phyloP scores from a whole-genome alignment of 2,113 vertebrate genomes.

The Eulacestoma nigropectus region DNA sequence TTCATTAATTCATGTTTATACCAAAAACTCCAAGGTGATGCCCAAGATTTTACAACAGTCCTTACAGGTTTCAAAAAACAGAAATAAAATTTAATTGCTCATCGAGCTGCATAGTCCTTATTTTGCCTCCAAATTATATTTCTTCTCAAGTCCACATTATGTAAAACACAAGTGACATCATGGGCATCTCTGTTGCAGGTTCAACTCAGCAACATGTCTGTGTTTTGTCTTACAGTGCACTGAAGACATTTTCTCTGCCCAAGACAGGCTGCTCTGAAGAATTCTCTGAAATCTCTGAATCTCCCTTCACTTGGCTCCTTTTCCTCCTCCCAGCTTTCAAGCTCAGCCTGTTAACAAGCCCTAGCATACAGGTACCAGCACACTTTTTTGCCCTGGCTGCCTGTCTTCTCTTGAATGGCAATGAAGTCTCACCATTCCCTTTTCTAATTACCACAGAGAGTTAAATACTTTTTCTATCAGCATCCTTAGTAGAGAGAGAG shows the following conservation, averaged over 20 bases:
- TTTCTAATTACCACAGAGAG: not conserved
- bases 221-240: not conserved
- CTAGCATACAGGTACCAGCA: rapidly evolving
- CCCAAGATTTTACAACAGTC: not conserved
- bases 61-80: not conserved
- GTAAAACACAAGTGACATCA: not conserved
- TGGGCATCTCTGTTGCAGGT: not conserved
- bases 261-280: not conserved
- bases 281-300: not conserved
- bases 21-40: not conserved
- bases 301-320: not conserved
- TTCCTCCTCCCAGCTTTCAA: not conserved
- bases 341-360: not conserved
- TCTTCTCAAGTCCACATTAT: not conserved
- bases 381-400: not conserved
- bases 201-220: not conserved
- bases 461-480: not conserved
- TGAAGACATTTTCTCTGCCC: not conserved
- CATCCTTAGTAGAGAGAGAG: not conserved
- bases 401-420: not conserved
- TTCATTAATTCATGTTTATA: not conserved
- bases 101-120: not conserved
- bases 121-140: not conserved
- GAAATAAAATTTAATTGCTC: not conserved
- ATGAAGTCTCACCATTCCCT: not conserved